Evolutionary conservation across 2,113 vertebrate genomes (phyloP), one percentile per base, ranked within the genome.

Genomic region (Podilymbus podiceps): DNA sequence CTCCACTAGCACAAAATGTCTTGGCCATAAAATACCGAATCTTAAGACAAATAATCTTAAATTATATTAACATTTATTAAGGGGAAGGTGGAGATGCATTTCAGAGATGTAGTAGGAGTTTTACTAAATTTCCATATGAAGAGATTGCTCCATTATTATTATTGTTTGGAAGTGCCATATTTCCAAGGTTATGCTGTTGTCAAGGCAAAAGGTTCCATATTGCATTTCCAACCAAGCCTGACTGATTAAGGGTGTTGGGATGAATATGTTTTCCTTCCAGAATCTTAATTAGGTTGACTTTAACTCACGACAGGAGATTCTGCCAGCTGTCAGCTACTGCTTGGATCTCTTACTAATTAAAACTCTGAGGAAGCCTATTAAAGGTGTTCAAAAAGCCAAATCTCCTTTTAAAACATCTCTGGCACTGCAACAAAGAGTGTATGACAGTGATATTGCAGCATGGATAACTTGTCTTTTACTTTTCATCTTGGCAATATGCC

Each of bases 261-360:
- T 95, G 97, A 98, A 98, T 98, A 97, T 94, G 97, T 97, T 98
- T 98, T 95, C 97, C 97, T 98, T 97, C 47, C 92, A 96, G 98
- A 99, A 99, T 98, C 98, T 98, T 98, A 99, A 99, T 99, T 99
- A 99, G 98, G 97, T 98, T 98, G 98, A 98, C 98, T 99, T 98
- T 98, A 98, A 98, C 97, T 98, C 98, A 98, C 96, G 94, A 98
- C 96, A 96, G 98, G 98, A 98, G 98, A 98, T 98, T 98, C 97
- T 98, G 97, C 98, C 98, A 98, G 98, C 98, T 99, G 98, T 98
- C 98, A 98, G 97, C 96, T 98, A 97, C 98, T 98, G 97, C 98
- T 97, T 98, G 97, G 96, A 98, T 98, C 97, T 98, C 96, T 97
- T 97, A 96, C 98, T 99, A 99, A 99, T 99, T 99, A 99, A 99